Evolutionary conservation across 2,113 vertebrate species (phyloP).

Genomic region (Gambusia holbrooki): DNA sequence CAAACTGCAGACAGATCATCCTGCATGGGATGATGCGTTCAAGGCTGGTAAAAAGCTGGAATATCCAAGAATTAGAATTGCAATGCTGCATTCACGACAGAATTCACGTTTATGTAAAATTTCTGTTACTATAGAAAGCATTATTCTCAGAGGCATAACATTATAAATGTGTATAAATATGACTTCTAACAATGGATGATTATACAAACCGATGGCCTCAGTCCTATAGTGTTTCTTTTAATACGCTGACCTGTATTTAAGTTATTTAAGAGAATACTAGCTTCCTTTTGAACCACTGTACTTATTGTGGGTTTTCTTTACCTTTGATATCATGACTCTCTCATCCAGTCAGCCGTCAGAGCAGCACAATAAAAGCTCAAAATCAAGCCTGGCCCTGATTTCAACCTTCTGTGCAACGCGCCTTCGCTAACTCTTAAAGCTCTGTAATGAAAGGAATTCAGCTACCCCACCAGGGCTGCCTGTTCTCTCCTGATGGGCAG

Average conservation of each 20-base stretch:
- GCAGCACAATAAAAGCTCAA: background rate
- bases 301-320: background rate
- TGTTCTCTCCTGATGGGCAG: slow-evolving; percentile 38
- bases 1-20: no score
- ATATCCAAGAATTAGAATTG: no score
- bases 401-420: background rate
- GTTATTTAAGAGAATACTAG: background rate
- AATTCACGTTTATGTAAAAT: no score
- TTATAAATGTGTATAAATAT: no score
- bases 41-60: no score
- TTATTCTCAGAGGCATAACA: no score
- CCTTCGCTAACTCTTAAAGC: slow-evolving; percentile 28
- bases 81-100: no score
- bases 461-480: slow-evolving; percentile 37
- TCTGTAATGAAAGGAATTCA: slow-evolving; percentile 58
- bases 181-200: no score
- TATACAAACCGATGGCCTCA: background rate
- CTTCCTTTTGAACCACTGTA: background rate
- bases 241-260: background rate
- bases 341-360: background rate
- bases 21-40: no score
- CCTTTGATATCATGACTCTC: background rate
- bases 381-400: slow-evolving; percentile 4
- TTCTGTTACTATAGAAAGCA: no score
- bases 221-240: background rate